phyloP scores from a whole-genome alignment of 2,113 vertebrate species.

The Dicentrarchus labrax region DNA sequence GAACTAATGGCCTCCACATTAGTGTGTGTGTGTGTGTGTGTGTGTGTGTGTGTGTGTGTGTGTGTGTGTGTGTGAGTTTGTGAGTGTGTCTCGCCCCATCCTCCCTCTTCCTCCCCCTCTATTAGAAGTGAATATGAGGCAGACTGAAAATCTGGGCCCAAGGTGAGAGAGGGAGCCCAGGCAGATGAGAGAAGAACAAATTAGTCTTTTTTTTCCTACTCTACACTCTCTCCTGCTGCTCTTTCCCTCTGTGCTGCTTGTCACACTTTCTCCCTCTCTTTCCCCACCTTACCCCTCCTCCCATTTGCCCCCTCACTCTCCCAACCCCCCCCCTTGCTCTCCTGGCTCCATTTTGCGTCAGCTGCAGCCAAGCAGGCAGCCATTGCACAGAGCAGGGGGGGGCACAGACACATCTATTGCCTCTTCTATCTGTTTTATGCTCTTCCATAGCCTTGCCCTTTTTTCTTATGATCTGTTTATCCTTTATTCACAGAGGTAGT shows the following conservation, averaged over 20 bases:
- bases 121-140: slow-evolving; percentile 45
- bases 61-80: slow-evolving; percentile 20
- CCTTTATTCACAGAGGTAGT: slow-evolving; percentile 57
- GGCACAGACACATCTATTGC: slow-evolving; percentile 1
- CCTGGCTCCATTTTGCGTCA: slow-evolving; percentile 70
- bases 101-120: slow-evolving; percentile 9
- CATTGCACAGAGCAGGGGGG: slow-evolving; percentile 56
- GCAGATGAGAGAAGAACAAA: slow-evolving; percentile 68
- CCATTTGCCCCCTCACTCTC: slow-evolving; percentile 6
- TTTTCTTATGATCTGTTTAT: slow-evolving; percentile 48
- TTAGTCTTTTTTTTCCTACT: slow-evolving; percentile 45
- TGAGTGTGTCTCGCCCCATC: slow-evolving; percentile 32
- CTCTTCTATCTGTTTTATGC: slow-evolving; percentile 16
- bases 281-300: slow-evolving; percentile 6
- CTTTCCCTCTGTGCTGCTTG: slow-evolving; percentile 31
- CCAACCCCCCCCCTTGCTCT: background rate
- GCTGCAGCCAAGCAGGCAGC: slow-evolving; percentile 68
- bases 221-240: slow-evolving; percentile 21
- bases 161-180: slow-evolving; percentile 64
- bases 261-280: slow-evolving; percentile 32
- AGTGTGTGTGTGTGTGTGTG: slow-evolving; percentile 9
- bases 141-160: slow-evolving; percentile 67
- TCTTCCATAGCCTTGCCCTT: slow-evolving; percentile 9
- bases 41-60: slow-evolving; percentile 34
- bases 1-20: slow-evolving; percentile 48